These are phyloP conservation scores for Phyto melanocephala DNA, from an alignment of 2,888 invertebrate species.

Conservation along the genomic window DNA sequence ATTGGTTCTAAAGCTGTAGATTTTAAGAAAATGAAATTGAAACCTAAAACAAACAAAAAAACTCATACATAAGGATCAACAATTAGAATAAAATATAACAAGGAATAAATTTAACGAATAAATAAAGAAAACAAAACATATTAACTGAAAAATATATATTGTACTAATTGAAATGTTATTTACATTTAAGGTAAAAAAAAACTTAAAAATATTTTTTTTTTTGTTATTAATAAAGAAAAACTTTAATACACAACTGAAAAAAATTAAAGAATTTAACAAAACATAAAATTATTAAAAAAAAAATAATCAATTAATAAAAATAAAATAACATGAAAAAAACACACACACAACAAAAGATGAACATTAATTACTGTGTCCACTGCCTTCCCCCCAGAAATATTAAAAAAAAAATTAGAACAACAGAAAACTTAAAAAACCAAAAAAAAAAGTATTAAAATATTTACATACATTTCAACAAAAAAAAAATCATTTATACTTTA, in stretches of 20 bases:
- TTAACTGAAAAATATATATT: slow-evolving; percentile 39
- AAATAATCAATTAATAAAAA: slow-evolving; percentile 21
- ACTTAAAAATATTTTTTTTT: slow-evolving; percentile 51
- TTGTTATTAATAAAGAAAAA: slow-evolving; percentile 58
- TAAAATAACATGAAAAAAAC: not conserved
- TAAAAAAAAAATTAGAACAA: not conserved
- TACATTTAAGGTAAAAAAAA: slow-evolving; percentile 48
- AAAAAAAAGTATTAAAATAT: slow-evolving; percentile 39
- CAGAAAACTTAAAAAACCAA: slow-evolving; percentile 5
- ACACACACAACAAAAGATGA: slow-evolving; percentile 45
- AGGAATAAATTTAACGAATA: slow-evolving; percentile 51
- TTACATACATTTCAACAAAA: slow-evolving; percentile 42
- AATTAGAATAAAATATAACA: slow-evolving; percentile 49
- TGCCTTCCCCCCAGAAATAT: slow-evolving; percentile 60
- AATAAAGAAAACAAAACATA: slow-evolving; percentile 41
- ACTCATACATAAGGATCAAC: slow-evolving; percentile 61
- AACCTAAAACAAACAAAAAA: slow-evolving; percentile 33
- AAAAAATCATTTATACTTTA: slow-evolving; percentile 38
- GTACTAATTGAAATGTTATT: slow-evolving; percentile 61
- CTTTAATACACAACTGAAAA: slow-evolving; percentile 32
- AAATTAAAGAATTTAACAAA: slow-evolving; percentile 63
- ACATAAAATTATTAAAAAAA: not conserved
- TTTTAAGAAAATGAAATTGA: slow-evolving; percentile 61
- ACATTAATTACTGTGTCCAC: slow-evolving; percentile 61
- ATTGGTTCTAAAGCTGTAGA: slow-evolving; percentile 71